Conservation (phyloP, 2,113 vertebrate genomes). For the Strix uralensis region DNA sequence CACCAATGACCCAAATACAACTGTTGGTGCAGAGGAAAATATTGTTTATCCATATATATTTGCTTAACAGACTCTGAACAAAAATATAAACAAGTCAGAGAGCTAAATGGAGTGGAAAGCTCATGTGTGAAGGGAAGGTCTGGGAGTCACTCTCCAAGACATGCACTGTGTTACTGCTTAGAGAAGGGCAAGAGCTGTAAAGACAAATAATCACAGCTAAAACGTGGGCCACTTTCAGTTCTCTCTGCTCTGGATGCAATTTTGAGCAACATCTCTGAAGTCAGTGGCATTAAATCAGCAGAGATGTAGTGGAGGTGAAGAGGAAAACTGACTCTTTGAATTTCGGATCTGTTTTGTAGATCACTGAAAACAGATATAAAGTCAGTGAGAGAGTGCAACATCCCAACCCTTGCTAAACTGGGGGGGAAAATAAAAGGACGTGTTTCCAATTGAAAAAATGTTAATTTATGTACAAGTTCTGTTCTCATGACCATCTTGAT, state of each 20-base stretch:
- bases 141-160: not conserved
- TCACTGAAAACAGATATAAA: not conserved
- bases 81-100: not conserved
- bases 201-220: not conserved
- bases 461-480: not conserved
- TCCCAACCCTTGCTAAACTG: not conserved
- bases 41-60: not conserved
- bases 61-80: not conserved
- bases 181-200: not conserved
- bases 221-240: not conserved
- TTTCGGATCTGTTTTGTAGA: not conserved
- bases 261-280: not conserved
- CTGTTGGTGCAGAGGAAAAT: not conserved
- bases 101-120: not conserved
- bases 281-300: accelerated
- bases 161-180: not conserved
- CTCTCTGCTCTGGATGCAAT: not conserved
- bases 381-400: not conserved
- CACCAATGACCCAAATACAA: not conserved
- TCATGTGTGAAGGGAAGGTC: not conserved
- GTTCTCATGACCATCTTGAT: not conserved
- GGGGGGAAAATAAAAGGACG: not conserved
- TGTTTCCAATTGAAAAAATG: accelerated
- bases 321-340: not conserved
- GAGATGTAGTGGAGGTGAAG: not conserved